A percentile compares a stretch with the other conserved stretches of the same genome.
phyloP scores from a whole-genome alignment of 2,797 vertebrate species.

The Pagetopsis macropterus region DNA sequence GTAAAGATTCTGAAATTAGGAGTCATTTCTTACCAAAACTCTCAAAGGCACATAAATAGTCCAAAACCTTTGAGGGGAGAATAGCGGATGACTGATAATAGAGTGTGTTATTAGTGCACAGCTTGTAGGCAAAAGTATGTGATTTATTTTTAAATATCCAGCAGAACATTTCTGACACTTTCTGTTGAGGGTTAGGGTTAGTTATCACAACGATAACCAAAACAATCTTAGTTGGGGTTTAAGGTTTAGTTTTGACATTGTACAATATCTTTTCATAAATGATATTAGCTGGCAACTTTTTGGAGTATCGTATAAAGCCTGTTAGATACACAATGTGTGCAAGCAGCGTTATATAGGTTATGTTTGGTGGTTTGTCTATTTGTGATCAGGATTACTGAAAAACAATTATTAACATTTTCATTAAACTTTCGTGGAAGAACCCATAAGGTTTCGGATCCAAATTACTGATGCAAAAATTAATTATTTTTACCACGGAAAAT shows the following conservation, averaged over 20 bases:
- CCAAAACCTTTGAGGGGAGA: slow-evolving; percentile 29
- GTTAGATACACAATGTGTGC: too few relatives aligned
- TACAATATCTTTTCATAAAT: slow-evolving; percentile 2
- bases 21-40: slow-evolving; percentile 26
- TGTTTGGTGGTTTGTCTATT: too few relatives aligned
- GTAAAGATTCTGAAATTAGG: slow-evolving; percentile 34
- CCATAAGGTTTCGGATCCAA: too few relatives aligned
- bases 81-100: slow-evolving; percentile 30
- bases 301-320: not conserved
- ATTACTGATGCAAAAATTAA: too few relatives aligned
- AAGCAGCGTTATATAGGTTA: too few relatives aligned
- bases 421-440: too few relatives aligned
- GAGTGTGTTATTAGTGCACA: slow-evolving; percentile 28
- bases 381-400: too few relatives aligned
- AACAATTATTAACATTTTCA: too few relatives aligned
- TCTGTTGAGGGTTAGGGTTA: slow-evolving; percentile 5
- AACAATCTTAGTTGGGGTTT: slow-evolving; percentile 4
- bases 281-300: not conserved
- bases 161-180: slow-evolving; percentile 32
- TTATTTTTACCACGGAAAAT: too few relatives aligned
- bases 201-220: slow-evolving; percentile 8
- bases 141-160: not conserved
- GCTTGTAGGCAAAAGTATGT: slow-evolving; percentile 32
- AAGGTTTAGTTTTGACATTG: not conserved
- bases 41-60: slow-evolving; percentile 32